These are phyloP conservation scores for Clavelina lepadiformis DNA, from an alignment of 23 tunicate genomes.

Conservation along the genomic window DNA sequence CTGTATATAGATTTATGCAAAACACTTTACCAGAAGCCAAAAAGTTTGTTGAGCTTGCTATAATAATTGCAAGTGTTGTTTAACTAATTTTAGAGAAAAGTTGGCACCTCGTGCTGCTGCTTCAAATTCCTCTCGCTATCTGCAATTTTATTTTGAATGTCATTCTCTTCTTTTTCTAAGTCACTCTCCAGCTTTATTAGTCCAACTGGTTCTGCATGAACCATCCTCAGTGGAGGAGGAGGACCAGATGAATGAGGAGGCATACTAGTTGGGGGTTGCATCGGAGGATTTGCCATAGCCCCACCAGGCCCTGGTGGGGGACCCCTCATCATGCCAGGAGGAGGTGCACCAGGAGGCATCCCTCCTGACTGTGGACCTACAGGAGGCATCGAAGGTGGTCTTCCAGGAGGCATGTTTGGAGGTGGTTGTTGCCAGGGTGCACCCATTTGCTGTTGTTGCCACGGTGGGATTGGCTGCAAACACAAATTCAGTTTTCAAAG, in stretches of 20 bases:
- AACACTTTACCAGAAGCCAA: background rate
- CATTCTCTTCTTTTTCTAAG: slow-evolving; percentile 47
- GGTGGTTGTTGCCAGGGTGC: slow-evolving; percentile 27
- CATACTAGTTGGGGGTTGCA: slow-evolving; percentile 2
- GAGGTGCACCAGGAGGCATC: too few species aligned
- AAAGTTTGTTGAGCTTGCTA: background rate
- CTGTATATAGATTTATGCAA: too few species aligned
- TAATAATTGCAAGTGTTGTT: background rate
- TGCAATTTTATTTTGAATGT: slow-evolving; percentile 46
- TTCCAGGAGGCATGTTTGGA: slow-evolving; percentile 4
- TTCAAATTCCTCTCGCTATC: slow-evolving; percentile 73
- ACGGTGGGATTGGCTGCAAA: slow-evolving; percentile 31
- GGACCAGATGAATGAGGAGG: slow-evolving; percentile 8
- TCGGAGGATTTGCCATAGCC: slow-evolving; percentile 12
- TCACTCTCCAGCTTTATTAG: slow-evolving; percentile 29
- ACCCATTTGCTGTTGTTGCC: slow-evolving; percentile 44
- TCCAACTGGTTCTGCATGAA: slow-evolving; percentile 5
- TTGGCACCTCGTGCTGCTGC: slow-evolving; percentile 64
- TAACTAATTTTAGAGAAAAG: background rate
- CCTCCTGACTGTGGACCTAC: too few species aligned
- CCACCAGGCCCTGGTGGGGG: slow-evolving; percentile 51
- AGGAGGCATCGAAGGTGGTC: too few species aligned
- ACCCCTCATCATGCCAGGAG: slow-evolving; percentile 21
- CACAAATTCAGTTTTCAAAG: background rate
- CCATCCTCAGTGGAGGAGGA: slow-evolving; percentile 3